Conservation (phyloP, 2,797 vertebrate species). For the Hoplostethus atlanticus region DNA sequence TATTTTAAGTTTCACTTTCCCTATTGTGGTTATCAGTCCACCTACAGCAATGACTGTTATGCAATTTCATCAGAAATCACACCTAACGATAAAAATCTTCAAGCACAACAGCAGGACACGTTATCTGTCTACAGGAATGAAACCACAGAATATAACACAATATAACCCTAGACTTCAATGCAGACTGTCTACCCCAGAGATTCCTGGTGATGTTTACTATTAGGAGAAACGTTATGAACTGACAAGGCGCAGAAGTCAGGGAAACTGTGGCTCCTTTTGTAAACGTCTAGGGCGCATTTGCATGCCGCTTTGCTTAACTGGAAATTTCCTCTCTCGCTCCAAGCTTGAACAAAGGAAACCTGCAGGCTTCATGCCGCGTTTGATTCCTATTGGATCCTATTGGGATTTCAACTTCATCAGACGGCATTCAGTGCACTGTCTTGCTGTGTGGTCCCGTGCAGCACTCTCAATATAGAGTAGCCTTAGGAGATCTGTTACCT, state of each 20-base stretch:
- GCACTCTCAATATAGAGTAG: background rate
- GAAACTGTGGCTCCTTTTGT: slow-evolving; percentile 4
- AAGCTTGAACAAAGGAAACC: slow-evolving; percentile 13
- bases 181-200: background rate
- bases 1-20: slow-evolving; percentile 9
- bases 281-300: slow-evolving; percentile 39
- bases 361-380: background rate
- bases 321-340: slow-evolving; percentile 2
- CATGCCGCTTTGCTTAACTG: slow-evolving; percentile 33
- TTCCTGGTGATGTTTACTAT: slow-evolving; percentile 7
- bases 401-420: background rate
- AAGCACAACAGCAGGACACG: too few relatives aligned
- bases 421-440: background rate
- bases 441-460: background rate
- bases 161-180: background rate
- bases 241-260: slow-evolving; percentile 1
- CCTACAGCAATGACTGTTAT: background rate
- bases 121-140: too few relatives aligned
- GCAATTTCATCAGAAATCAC: background rate
- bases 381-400: too few relatives aligned
- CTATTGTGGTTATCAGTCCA: slow-evolving; percentile 7
- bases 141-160: too few relatives aligned
- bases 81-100: background rate
- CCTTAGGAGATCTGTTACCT: too few relatives aligned
- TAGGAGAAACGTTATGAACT: background rate